Conservation (phyloP, 2,888 invertebrate genomes). For the Aplocera efformata region DNA sequence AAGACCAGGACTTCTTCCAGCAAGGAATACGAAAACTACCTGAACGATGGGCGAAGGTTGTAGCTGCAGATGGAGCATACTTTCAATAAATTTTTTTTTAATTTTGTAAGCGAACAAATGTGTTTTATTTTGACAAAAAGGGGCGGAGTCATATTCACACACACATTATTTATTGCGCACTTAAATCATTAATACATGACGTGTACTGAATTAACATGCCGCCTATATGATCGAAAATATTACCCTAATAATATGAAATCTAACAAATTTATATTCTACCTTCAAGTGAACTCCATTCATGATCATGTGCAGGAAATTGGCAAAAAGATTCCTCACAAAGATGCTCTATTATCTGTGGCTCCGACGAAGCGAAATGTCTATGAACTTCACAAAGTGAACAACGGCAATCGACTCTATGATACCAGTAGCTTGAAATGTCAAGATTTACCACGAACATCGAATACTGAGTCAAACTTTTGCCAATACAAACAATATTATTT, state of each 20-base stretch:
- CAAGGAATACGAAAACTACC: too few species aligned
- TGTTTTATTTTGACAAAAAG: too few species aligned
- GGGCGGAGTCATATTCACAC: too few species aligned
- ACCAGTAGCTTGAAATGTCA: constrained; percentile 2
- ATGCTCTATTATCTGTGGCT: constrained; percentile 10
- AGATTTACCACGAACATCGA: constrained; percentile 1
- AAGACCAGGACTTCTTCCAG: too few species aligned
- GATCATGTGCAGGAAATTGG: constrained; percentile 6
- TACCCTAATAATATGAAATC: constrained; percentile 3
- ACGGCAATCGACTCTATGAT: neutral
- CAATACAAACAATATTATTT: constrained; percentile 12
- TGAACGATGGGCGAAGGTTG: too few species aligned
- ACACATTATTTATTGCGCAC: too few species aligned
- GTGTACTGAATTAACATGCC: too few species aligned
- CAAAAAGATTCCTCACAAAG: constrained; percentile 6
- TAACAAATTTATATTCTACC: constrained; percentile 5
- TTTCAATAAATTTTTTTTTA: too few species aligned
- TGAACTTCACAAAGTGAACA: constrained; percentile 5
- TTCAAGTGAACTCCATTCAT: constrained; percentile 1
- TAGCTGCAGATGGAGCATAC: too few species aligned
- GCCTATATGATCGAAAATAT: too few species aligned
- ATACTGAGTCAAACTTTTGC: neutral
- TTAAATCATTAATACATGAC: too few species aligned
- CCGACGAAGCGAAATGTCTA: constrained; percentile 11
- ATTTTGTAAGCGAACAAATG: too few species aligned